Base-by-base conservation (phyloP, 2,113 vertebrate species). In the Labeo rohita region DNA sequence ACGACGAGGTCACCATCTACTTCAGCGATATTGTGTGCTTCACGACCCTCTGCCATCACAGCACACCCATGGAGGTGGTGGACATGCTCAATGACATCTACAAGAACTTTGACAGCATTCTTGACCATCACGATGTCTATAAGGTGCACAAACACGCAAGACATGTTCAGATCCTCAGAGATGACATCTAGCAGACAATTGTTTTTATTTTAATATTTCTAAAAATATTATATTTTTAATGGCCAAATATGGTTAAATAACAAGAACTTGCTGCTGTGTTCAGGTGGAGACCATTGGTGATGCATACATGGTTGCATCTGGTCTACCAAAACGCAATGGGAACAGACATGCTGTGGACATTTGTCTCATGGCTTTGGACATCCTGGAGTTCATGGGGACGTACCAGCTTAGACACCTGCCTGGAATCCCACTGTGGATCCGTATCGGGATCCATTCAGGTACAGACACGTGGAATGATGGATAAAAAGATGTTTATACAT, bases 21-120 rank as follows among this genome's bases (percentile, higher is more conserved):
- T 99, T 99, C 94, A 99, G 98, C 63, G 98, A 99, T 91, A 99
- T 99, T 28, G 98, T 99, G 78, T 97, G 97, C 36, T 99, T 99
- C 93, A 99, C 98, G 63, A 99, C 98, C 0, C 95, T 99, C 83
- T 99, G 98, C 94, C 97, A 97, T 92, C 97, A 98, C 94, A 99
- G 98, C 94, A 98, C 97, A 0, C 98, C 98, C 87, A 99, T 99
- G 96, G 97, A 99, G 91, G 98, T 99, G 92, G 98, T 99, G 47
- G 96, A 98, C 95, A 98, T 99, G 97, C 96, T 99, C 52, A 99
- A 99, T 0, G 95, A 98, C 89, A 96, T 99, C 94, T 99, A 99
- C 92, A 98, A 97, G 93, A 98, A 96, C 91, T 99, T 99, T 81
- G 98, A 99, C 91, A 96, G 95, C 91, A 98, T 99, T 89, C 95